Evolutionary conservation across 1,140 invertebrate genomes (phyloP).

Genomic region (Notospermus geniculatus): DNA sequence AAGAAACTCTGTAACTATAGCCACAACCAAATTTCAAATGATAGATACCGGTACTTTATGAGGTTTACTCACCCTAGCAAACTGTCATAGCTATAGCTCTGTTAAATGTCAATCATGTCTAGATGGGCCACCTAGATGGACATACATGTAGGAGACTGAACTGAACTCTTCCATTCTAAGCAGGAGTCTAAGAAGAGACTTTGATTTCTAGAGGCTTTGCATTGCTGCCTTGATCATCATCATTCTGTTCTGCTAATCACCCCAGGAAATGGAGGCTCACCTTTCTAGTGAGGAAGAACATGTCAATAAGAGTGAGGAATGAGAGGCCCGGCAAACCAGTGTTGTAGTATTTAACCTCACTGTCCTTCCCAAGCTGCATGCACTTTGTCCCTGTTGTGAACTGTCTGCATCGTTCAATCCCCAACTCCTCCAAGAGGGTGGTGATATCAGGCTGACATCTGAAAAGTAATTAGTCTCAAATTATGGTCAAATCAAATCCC

Average conservation of each 20-base stretch:
- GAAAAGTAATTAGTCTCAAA: constrained; percentile 14
- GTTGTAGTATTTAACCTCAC: constrained; percentile 38
- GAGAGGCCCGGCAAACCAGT: constrained; percentile 51
- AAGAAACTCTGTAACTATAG: no score
- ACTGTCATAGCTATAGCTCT: constrained; percentile 1
- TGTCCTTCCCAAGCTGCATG: constrained; percentile 39
- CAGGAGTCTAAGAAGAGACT: no score
- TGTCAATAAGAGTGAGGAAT: constrained; percentile 45
- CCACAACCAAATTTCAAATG: no score
- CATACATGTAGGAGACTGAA: no score
- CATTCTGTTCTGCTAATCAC: neutral
- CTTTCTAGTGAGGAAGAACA: constrained; percentile 43
- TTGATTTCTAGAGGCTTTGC: no score
- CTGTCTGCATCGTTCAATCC: constrained; percentile 44
- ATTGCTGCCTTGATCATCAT: no score
- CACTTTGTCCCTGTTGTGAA: constrained; percentile 50
- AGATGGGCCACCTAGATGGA: no score
- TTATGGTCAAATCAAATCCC: no score
- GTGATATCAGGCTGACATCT: constrained; percentile 50
- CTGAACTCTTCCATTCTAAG: no score
- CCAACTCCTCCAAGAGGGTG: constrained; percentile 44
- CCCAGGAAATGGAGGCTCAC: constrained; percentile 22
- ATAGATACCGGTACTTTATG: no score
- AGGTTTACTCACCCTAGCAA: no score
- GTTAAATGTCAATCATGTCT: no score